Evolutionary conservation across 2,113 vertebrate genomes (phyloP).

Genomic region (Laticauda colubrina): DNA sequence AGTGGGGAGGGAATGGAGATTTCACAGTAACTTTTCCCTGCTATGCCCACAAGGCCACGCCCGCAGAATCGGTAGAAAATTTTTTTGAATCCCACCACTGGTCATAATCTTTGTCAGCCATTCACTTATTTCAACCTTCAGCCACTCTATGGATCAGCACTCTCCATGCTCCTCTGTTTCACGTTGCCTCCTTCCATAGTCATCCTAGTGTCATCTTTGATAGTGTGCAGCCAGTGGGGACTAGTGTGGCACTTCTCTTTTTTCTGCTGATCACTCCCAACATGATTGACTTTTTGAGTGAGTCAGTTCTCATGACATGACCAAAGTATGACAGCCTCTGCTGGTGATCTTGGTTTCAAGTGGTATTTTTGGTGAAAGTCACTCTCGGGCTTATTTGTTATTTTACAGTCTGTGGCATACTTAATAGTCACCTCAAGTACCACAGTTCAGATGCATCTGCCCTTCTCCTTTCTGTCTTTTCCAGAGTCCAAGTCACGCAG

Average conservation of each 20-base stretch:
- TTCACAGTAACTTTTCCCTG: too few species aligned
- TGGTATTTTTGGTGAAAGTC: neutral
- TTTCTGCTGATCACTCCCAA: neutral
- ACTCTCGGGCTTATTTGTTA: neutral
- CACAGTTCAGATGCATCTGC: neutral
- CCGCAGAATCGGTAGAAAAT: too few species aligned
- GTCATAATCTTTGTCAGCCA: neutral
- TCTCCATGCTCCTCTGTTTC: neutral
- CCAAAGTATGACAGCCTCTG: neutral
- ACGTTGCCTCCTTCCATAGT: neutral
- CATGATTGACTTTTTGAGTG: neutral
- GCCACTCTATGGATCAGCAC: neutral
- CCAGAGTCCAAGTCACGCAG: neutral
- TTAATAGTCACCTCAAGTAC: neutral
- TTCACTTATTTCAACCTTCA: neutral
- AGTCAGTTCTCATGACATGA: neutral
- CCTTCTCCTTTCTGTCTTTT: neutral
- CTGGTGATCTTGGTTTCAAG: neutral
- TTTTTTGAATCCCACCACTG: too few species aligned
- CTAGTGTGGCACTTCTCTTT: neutral
- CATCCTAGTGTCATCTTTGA: neutral
- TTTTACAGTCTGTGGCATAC: neutral
- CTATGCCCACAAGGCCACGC: too few species aligned
- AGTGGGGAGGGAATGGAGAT: too few species aligned
- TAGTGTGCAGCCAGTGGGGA: neutral